These are phyloP conservation scores for Phortica okadai DNA, from an alignment of 2,888 invertebrate species.

Conservation along the genomic window DNA sequence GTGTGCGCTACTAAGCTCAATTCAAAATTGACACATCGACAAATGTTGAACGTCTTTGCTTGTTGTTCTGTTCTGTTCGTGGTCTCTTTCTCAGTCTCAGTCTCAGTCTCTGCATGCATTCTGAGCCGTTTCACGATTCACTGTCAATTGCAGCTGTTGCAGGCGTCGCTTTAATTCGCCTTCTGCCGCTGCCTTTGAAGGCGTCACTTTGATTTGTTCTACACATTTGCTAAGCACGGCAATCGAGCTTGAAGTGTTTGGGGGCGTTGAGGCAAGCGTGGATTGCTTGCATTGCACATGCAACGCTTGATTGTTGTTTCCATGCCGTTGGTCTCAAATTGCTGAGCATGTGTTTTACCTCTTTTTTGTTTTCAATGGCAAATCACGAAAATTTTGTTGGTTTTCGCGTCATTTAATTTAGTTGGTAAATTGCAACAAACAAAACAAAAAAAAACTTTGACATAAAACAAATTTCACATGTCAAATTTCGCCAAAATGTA, in stretches of 20 bases:
- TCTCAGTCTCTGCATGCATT: too few relatives aligned
- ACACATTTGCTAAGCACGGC: conserved; percentile 24
- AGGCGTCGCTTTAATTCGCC: background rate
- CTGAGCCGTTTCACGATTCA: conserved; percentile 33
- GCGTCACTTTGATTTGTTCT: conserved; percentile 22
- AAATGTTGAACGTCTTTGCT: conserved; percentile 6
- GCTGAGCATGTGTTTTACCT: too few relatives aligned
- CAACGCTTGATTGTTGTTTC: background rate
- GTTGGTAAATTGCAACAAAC: background rate
- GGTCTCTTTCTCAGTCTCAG: background rate
- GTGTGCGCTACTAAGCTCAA: conserved; percentile 21
- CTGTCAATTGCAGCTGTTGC: conserved; percentile 63
- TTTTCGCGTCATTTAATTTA: conserved; percentile 1
- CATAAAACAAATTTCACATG: conserved; percentile 12
- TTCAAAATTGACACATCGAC: conserved; percentile 33
- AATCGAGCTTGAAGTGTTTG: background rate
- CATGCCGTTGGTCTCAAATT: too few relatives aligned
- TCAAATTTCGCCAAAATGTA: background rate
- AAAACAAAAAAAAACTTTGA: conserved; percentile 3
- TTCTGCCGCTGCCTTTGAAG: background rate
- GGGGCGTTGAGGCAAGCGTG: too few relatives aligned
- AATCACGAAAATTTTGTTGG: background rate
- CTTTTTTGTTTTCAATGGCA: too few relatives aligned
- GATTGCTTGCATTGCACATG: background rate
- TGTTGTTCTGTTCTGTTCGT: background rate